These are phyloP conservation scores for Semibalanus balanoides DNA, from an alignment of 1,140 invertebrate species.

Conservation along the genomic window DNA sequence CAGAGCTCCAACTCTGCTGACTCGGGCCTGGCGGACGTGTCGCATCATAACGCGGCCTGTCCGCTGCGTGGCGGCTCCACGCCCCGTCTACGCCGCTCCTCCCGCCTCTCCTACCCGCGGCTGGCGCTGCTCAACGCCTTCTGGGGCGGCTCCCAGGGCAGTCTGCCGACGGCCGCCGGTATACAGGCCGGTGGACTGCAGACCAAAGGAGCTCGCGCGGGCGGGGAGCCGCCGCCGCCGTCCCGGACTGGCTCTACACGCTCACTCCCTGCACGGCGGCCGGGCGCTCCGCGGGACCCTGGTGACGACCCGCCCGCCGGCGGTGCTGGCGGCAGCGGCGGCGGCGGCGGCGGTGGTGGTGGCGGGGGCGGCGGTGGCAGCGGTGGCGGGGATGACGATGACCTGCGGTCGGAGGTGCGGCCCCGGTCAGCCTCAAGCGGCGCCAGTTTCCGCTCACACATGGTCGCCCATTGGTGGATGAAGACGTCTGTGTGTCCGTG, in stretches of 20 bases:
- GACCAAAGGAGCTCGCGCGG: not conserved
- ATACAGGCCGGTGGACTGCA: not conserved
- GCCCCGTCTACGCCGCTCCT: slow-evolving; percentile 14
- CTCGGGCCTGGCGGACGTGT: slow-evolving; percentile 63
- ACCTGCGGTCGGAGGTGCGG: too few species aligned
- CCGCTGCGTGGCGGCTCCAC: slow-evolving; percentile 14
- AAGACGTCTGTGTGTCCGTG: slow-evolving; percentile 41
- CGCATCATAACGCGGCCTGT: slow-evolving; percentile 16
- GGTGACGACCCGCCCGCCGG: too few species aligned
- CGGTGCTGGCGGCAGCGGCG: too few species aligned
- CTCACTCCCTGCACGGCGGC: not conserved
- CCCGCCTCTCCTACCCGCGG: slow-evolving; percentile 12
- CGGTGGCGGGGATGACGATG: too few species aligned
- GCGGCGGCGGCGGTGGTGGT: too few species aligned
- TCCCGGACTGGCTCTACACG: not conserved
- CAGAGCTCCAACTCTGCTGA: slow-evolving; percentile 48
- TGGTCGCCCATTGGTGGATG: slow-evolving; percentile 69
- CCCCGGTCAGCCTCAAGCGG: not conserved
- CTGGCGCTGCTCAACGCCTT: not conserved
- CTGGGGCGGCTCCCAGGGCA: not conserved
- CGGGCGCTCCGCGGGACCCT: not conserved
- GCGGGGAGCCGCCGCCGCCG: not conserved
- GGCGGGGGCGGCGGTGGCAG: too few species aligned
- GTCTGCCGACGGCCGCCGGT: not conserved
- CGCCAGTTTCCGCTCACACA: not conserved